These are phyloP conservation scores for Botrylloides violaceus DNA, from an alignment of 23 tunicate genomes.

Conservation along the genomic window DNA sequence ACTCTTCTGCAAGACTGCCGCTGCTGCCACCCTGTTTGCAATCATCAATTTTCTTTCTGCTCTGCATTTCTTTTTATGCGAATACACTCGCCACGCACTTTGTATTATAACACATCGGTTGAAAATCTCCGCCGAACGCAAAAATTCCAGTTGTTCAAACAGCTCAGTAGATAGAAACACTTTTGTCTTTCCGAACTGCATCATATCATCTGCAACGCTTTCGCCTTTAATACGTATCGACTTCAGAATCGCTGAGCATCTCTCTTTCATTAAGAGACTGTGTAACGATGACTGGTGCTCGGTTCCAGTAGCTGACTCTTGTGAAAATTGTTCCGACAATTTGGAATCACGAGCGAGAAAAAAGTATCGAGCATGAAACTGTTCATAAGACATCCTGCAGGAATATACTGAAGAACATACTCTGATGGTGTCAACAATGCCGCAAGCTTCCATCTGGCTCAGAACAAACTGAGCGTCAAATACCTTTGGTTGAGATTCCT, in stretches of 20 bases:
- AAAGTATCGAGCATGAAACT: constrained; percentile 26
- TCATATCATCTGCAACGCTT: background rate
- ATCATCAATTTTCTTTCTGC: constrained; percentile 23
- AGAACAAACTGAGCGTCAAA: constrained; percentile 71
- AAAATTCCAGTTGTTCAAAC: constrained; percentile 43
- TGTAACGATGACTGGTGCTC: too few relatives aligned
- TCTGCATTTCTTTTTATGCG: constrained; percentile 23
- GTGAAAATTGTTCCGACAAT: background rate
- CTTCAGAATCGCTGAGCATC: constrained; percentile 2
- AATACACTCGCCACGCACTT: constrained; percentile 14
- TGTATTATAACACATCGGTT: constrained; percentile 25
- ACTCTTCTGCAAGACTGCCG: constrained; percentile 23
- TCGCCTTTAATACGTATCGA: background rate
- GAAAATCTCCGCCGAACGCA: constrained; percentile 28
- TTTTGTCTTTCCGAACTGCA: constrained; percentile 54
- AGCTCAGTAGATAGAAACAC: constrained; percentile 39
- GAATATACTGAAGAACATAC: constrained; percentile 66
- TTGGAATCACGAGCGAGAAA: too few relatives aligned
- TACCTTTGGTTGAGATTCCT: constrained; percentile 28
- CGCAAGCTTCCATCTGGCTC: constrained; percentile 62
- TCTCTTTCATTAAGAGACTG: too few relatives aligned
- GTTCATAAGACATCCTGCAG: constrained; percentile 28
- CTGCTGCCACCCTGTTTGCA: constrained; percentile 27
- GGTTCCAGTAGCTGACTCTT: too few relatives aligned
- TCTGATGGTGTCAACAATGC: constrained; percentile 66